Base-by-base conservation (phyloP, 2,888 invertebrate genomes). In the Dryomyza anilis region DNA sequence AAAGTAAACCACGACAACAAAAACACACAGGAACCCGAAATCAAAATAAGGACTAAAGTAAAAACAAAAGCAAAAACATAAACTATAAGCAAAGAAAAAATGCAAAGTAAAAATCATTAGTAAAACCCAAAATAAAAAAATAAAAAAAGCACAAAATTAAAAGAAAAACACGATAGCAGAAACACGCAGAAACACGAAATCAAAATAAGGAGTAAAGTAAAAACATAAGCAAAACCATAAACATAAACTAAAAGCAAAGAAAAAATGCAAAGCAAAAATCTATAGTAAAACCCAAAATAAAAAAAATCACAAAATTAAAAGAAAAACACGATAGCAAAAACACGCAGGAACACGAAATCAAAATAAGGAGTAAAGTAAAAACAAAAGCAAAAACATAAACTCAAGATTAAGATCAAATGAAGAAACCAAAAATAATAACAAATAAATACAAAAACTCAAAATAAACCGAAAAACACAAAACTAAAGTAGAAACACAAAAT, bases 261-360 rank as follows among this genome's bases (percentile, higher is more conserved):
- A 33, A 12, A 33, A 33, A 8, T 8, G 12, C 33, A 33, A 8
- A 12, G 33, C 6, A 33, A 12, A 33, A 33, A 33, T n/a, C n/a
- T n/a, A n/a, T n/a, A n/a, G n/a, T n/a, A 33, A 33, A 33, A 33
- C 6, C 6, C 12, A 12, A 33, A 33, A 33, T 6, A 66, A 64
- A 64, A 58, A 56, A 30, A 48, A 14, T 57, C 14, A 39, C 59
- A 68, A 65, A 64, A 68, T 59, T 30, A 36, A 25, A 64, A 27
- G 59, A 67, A 66, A 65, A 45, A 65, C 57, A 63, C 53, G 58
- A 25, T 66, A 66, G 64, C 63, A 62, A 63, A 62, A 60, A 63
- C 12, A 12, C 6, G 12, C 12, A 33, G 33, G 12, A 33, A 33
- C 6, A 33, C 6, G 6, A 8, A 12, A 33, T 8, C 7, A 33